Evolutionary conservation across 1,140 invertebrate species (phyloP).

Genomic region (Bombus fervidus): DNA sequence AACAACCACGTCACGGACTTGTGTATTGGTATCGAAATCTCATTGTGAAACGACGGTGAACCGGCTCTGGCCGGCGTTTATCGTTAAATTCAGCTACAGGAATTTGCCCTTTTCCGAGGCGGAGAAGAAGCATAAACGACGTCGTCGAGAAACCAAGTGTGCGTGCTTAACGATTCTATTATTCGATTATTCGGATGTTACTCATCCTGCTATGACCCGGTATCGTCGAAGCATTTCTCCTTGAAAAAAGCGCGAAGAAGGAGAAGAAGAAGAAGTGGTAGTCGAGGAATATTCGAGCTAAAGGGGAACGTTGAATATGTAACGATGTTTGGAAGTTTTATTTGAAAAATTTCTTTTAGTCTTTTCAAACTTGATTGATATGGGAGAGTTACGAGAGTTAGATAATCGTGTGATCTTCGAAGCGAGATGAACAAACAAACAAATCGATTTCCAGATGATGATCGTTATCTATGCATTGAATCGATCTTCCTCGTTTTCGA

Average conservation of each 20-base stretch:
- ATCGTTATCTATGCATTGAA: background rate
- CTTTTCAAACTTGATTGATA: no score
- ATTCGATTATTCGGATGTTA: constrained; percentile 6
- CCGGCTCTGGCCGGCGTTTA: background rate
- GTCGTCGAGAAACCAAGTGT: background rate
- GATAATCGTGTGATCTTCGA: background rate
- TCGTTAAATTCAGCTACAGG: constrained; percentile 44
- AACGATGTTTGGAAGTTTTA: no score
- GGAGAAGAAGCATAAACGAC: constrained; percentile 11
- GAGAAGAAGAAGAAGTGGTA: background rate
- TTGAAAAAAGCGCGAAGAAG: background rate
- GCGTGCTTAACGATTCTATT: constrained; percentile 4
- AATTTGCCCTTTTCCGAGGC: constrained; percentile 61
- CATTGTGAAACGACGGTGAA: constrained; percentile 12
- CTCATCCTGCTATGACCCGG: background rate
- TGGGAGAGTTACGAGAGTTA: no score
- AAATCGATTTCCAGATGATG: background rate
- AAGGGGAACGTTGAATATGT: background rate
- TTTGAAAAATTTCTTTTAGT: no score
- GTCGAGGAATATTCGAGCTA: background rate
- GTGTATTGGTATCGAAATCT: constrained; percentile 9
- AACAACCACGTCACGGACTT: background rate
- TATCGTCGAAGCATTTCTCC: background rate
- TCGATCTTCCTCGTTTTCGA: background rate
- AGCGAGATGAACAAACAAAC: background rate